Base-by-base conservation (phyloP, 1,140 invertebrate genomes). In the Drosophila equinoxialis region DNA sequence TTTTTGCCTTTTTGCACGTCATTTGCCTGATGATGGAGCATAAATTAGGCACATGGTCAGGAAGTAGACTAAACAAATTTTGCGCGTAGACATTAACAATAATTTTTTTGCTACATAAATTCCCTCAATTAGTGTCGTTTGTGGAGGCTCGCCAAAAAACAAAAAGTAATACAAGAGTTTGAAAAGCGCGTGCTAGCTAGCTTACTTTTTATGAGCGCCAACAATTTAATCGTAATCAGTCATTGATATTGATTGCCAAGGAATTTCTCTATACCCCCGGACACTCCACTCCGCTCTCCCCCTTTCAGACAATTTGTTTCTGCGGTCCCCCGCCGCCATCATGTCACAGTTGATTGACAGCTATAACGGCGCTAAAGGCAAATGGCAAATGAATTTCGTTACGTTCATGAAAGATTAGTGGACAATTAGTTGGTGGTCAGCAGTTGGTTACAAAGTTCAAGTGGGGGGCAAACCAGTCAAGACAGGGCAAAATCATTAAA, bases 381-480 rank as follows among this genome's bases (percentile, higher is more conserved):
- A 8, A 55, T 59, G 70, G 10, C 33, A 30, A 30, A 30, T 30
- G 30, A 30, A 30, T 30, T 41, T 26, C 62, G 30, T 62, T 74
- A 48, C 64, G 65, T 74, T 70, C 48, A 11, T 11, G 65, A 58
- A 54, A 66, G 76, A 71, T 69, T 67, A 71, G 30, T 42, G n/a
- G 42, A 65, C 45, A 41, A 20, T 48, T 20, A 35, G 39, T 5
- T 26, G 41, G 0, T 73, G 68, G 77, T 85, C 81, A 84, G 66
- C 70, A 45, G 77, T 71, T 77, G 61, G 45, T 68, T 48, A 59
- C 81, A 71, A 81, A 75, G 81, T 86, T 85, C 82, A 85, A 85
- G 78, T 85, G 74, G 66, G 51, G 61, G 75, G 63, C 75, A 65
- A 77, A 59, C 59, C 59, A 13, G 61, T 51, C 59, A 81, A 79